These are phyloP conservation scores for Alauda arvensis DNA, from an alignment of 2,797 vertebrate genomes.

Conservation along the genomic window DNA sequence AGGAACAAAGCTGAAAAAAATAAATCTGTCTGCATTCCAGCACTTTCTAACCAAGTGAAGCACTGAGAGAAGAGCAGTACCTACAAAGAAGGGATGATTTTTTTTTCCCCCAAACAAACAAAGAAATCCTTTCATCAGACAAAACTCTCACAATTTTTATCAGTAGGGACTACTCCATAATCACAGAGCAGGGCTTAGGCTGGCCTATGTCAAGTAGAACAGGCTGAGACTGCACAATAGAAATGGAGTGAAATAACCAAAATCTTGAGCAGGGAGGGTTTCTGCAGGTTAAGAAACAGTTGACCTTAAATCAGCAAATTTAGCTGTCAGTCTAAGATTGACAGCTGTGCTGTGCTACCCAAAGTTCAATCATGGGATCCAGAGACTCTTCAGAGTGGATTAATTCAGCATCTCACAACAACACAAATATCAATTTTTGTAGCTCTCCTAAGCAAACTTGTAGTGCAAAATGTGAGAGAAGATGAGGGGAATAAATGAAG, in stretches of 20 bases:
- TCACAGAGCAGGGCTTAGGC: neutral
- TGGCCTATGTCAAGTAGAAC: neutral
- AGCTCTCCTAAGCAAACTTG: neutral
- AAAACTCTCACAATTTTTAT: neutral
- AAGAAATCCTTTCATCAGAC: neutral
- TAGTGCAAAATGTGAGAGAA: neutral
- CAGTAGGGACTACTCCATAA: neutral
- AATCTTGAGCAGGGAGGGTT: neutral
- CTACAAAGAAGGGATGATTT: neutral
- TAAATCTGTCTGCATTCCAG: neutral
- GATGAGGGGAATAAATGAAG: neutral
- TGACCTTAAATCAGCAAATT: neutral
- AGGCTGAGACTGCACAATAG: neutral
- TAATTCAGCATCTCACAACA: neutral
- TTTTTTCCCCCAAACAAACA: neutral
- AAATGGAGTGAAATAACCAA: neutral
- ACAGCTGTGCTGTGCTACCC: neutral
- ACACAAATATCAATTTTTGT: neutral
- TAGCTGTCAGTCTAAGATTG: neutral
- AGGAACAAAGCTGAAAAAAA: neutral
- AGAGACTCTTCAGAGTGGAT: neutral
- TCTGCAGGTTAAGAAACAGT: neutral
- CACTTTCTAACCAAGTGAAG: neutral
- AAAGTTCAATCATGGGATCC: neutral
- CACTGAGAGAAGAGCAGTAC: neutral